A percentile compares a stretch with the other conserved stretches of the same genome.
Evolutionary conservation across 2,797 vertebrate species (phyloP).

Genomic region (Hipposideros larvatus): DNA sequence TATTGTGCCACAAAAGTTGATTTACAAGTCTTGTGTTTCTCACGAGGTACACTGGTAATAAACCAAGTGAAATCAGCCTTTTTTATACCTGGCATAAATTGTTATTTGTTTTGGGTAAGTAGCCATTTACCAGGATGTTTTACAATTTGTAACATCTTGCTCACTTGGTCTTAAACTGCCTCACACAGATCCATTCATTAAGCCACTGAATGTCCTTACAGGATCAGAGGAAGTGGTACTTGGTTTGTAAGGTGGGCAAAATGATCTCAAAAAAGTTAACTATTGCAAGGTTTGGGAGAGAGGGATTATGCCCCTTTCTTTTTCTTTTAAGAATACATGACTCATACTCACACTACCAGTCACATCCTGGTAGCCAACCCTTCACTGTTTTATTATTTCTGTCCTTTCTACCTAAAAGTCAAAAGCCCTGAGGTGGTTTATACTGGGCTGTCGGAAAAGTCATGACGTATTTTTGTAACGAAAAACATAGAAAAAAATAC

Average conservation of each 20-base stretch:
- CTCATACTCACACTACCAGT: neutral
- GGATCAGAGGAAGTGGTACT: conserved; percentile 57
- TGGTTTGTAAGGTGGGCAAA: conserved; percentile 65
- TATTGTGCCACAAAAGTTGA: conserved; percentile 70
- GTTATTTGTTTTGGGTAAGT: conserved; percentile 75
- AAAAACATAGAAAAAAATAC: no score
- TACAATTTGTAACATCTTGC: conserved; percentile 73
- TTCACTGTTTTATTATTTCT: conserved; percentile 60
- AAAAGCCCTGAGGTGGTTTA: conserved; percentile 24
- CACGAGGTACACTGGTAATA: conserved; percentile 64
- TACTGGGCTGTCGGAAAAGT: neutral
- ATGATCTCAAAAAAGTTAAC: conserved; percentile 41
- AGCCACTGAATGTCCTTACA: conserved; percentile 67
- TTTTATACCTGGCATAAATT: conserved; percentile 74
- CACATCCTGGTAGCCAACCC: neutral
- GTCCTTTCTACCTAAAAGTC: neutral
- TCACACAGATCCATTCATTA: conserved; percentile 75
- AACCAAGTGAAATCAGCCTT: conserved; percentile 69
- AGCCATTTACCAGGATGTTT: conserved; percentile 75
- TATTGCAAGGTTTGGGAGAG: neutral
- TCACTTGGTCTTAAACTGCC: conserved; percentile 72
- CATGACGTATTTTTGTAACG: no score
- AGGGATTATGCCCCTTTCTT: neutral
- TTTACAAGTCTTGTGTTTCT: conserved; percentile 74
- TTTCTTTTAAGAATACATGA: conserved; percentile 35